Base-by-base conservation (phyloP, 2,888 invertebrate species). In the Chrysolina oricalcia region DNA sequence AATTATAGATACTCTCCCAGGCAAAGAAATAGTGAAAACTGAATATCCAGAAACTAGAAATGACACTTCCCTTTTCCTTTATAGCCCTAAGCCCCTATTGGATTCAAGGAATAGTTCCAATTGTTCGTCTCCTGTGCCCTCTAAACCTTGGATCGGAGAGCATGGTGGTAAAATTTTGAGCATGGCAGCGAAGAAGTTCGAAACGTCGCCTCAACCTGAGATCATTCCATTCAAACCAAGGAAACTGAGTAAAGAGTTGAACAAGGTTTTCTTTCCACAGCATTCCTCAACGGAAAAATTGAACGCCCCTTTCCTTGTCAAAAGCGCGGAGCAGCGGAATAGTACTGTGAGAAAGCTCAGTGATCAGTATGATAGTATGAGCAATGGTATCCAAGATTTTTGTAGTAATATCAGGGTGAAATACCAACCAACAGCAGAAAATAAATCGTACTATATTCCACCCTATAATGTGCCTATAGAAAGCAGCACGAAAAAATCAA, bases 131-230 rank as follows among this genome's bases (percentile, higher is more conserved):
- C 81, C 84, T 5, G 48, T 77, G 21, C 80, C 81, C 41, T 76
- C 81, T 3, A 86, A 89, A 63, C 92, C 88, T 19, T 92, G 92
- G 92, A 86, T 88, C 4, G 84, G 86, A 43, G 85, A 82, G 17
- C 90, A 91, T 53, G 85, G 83, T 59, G 90, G 90, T 65, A 89
- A 91, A 77, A 90, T 91, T 8, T 86, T 91, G 19, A 91, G 89
- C 81, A 86, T 91, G 40, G 90, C 91, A 21, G 90, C 91, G 0
- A 88, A 90, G 23, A 92, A 91, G 86, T 93, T 92, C 81, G 92
- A 92, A 72, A 83, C 85, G 63, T 72, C 82, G n/a, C 79, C 78
- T 56, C 75, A 72, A 65, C 86, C 59, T 21, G 77, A 86, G 81
- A 68, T 72, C 27, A 62, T 68, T 21, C 53, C 75, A n/a, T 19